Base-by-base conservation (phyloP, 2,797 vertebrate genomes). In the Manis pentadactyla region DNA sequence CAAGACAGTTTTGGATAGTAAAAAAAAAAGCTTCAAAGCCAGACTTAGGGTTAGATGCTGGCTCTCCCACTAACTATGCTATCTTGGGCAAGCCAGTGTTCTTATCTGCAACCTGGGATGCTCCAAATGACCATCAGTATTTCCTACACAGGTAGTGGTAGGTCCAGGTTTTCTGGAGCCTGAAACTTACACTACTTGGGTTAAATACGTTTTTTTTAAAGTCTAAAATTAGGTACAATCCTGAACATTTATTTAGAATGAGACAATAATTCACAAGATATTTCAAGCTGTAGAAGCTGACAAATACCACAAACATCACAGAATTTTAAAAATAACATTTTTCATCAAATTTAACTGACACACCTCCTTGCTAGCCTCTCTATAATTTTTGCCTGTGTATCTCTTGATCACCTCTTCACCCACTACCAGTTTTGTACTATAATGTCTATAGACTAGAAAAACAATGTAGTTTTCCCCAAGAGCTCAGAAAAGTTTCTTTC, bases 341-440 rank as follows among this genome's bases (percentile, higher is more conserved):
- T 84, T 71, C 18, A 61, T 82, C 53, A 86, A 87, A 90, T 74
- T 74, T 68, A 81, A 46, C 53, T 84, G 61, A n/a, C 13, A 74
- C 14, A 87, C 15, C 18, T 55, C 87, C 55, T 53, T 68, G 69
- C 37, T 92, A 77, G 34, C 34, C 25, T 77, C 39, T 23, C 34
- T 78, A 12, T 87, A 86, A 63, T 73, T 71, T 27, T 68, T 53
- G 25, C 23, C 19, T 59, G 13, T 19, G 73, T 59, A 73, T 77
- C 61, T 64, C 86, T 86, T 93, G 73, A 86, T 81, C 10, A 87
- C 68, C 69, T 88, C 63, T 96, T 78, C 46, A 92, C 59, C 69
- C 17, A 34, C 77, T 29, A 83, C 39, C 29, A 63, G 17, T 78
- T 84, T 88, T 91, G 37, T 23, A 27, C 19, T 92, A 69, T 34